A percentile compares a stretch with the other conserved stretches of the same genome.
These are phyloP conservation scores for Hirundo rustica DNA, from an alignment of 2,797 vertebrate species.

Conservation along the genomic window DNA sequence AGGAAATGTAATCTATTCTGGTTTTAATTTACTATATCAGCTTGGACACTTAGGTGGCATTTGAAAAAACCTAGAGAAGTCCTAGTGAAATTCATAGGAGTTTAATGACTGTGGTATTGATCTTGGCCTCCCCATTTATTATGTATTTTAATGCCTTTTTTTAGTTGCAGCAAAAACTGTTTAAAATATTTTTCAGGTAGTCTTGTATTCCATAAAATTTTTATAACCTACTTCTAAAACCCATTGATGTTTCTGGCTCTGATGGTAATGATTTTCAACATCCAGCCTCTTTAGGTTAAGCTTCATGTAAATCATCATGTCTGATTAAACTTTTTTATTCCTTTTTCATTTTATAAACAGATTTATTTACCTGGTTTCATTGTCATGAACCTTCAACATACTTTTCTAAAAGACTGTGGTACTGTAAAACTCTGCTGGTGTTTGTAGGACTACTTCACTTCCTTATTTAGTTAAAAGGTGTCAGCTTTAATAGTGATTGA, in stretches of 20 bases:
- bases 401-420: not conserved
- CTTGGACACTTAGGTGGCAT: not conserved
- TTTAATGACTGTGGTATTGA: not conserved
- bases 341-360: not conserved
- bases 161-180: not conserved
- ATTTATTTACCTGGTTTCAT: not conserved
- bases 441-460: not conserved
- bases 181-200: not conserved
- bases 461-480: not conserved
- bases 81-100: not conserved
- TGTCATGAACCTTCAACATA: not conserved
- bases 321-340: not conserved
- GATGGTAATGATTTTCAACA: not conserved
- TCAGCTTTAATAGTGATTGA: not conserved
- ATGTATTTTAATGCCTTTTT: not conserved
- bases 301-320: not conserved
- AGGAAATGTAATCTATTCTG: not conserved
- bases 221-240: not conserved
- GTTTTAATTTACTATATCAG: not conserved
- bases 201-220: not conserved
- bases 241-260: not conserved
- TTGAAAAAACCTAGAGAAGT: not conserved
- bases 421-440: not conserved
- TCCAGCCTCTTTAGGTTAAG: not conserved
- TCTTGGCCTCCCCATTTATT: not conserved